Base-by-base conservation (phyloP, 2,888 invertebrate species). In the Drosophila merina region DNA sequence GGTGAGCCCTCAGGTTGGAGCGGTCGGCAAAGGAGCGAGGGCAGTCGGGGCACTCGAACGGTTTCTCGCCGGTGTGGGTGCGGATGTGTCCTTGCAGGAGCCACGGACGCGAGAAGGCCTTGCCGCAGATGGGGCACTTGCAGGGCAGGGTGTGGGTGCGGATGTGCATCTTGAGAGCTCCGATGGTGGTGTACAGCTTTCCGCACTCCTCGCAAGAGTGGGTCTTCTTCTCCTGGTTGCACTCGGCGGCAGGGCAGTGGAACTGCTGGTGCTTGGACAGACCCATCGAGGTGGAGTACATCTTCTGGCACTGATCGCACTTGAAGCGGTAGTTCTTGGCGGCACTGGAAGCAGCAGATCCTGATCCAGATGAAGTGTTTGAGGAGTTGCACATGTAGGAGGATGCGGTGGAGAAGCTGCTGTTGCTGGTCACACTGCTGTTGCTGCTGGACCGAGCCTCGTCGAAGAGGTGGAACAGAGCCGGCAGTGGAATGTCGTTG, bases 181-280 rank as follows among this genome's bases (percentile, higher is more conserved):
- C 91, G 14, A 90, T 79, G 5, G 91, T 89, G n/a, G 90, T 91
- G 58, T 91, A 91, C 8, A 88, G 79, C 68, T 91, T 91, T 40
- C 91, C 91, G 48, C 91, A 91, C 14, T 90, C 88, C 47, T 91
- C 84, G 47, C 91, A 91, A 12, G 88, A 77, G 59, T 91, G 90
- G 40, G 96, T 95, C 91, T 97, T 98, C 91, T 97, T 95, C 56
- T 97, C 96, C 51, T 95, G 94, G 74, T 96, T 95, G 54, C 96
- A 96, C 73, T 95, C 95, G 70, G 96, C 95, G 0, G 96, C 96
- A 0, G 96, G 95, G 91, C 98, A 98, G 89, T 99, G 98, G 92
- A 98, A 98, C 91, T 98, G 98, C 71, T 97, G 95, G 90, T 99
- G 99, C 92, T 99, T 99, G 1, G 97, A 96, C 12, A 99, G 93